phyloP scores from a whole-genome alignment of 2,797 vertebrate species.

The Cuniculus paca region DNA sequence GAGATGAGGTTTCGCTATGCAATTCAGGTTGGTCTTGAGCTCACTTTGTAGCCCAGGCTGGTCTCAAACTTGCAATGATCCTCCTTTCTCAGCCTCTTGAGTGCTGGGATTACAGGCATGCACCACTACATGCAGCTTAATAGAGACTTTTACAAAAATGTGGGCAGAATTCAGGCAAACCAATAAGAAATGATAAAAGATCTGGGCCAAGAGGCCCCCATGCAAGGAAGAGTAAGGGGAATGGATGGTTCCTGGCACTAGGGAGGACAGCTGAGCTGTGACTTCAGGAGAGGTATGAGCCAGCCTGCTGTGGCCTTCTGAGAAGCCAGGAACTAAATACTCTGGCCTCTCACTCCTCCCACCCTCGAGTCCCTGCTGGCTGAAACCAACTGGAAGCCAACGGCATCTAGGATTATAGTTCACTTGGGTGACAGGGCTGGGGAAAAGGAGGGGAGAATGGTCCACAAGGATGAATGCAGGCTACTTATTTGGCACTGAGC shows the following conservation, averaged over 20 bases:
- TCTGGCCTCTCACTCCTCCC: not conserved
- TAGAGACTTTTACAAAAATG: not conserved
- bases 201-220: not conserved
- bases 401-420: not conserved
- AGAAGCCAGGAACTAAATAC: too few species aligned
- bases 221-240: not conserved
- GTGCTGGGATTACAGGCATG: too few species aligned
- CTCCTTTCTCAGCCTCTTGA: too few species aligned
- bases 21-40: too few species aligned
- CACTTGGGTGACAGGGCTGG: not conserved
- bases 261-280: not conserved
- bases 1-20: too few species aligned
- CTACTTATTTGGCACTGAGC: not conserved
- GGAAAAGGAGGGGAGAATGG: not conserved
- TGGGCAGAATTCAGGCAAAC: not conserved
- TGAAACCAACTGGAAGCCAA: not conserved
- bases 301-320: not conserved
- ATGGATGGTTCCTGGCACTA: not conserved
- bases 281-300: not conserved
- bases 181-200: not conserved
- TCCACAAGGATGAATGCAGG: not conserved
- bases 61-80: too few species aligned
- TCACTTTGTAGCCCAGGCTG: too few species aligned
- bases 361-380: not conserved
- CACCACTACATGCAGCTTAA: too few species aligned